Base-by-base conservation (phyloP, 2,113 vertebrate species). In the Melanotaenia duboulayi region DNA sequence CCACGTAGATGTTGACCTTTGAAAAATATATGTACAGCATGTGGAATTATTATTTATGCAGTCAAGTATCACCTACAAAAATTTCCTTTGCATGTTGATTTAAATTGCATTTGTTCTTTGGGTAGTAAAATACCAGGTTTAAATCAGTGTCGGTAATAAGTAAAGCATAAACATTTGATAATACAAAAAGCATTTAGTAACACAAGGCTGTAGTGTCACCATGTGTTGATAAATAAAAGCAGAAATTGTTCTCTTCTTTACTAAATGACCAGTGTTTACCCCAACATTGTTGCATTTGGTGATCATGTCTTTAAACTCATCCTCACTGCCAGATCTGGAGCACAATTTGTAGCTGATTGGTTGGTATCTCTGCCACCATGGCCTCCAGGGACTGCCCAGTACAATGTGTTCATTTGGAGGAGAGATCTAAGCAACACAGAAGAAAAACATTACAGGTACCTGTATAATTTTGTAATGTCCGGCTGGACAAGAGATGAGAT, bases 281-380 rank as follows among this genome's bases (percentile, higher is more conserved):
- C 96, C 96, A 66, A 95, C 96, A 11, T 95, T 93, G 91, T 99
- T 98, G 90, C 97, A 98, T 54, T 96, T 93, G 19, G 90, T 93
- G 88, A 99, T 96, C 97, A 98, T 98, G 81, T 97, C 92, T 79
- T 59, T 93, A 74, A 99, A 95, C 62, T 97, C 95, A 2, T 79
- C 48, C 90, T 98, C 96, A 68, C 80, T 95, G 85, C 97, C 98
- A 78, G 97, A 99, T 50, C 96, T 92, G 20, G 96, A 94, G 78
- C 96, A 98, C 14, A 98, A 84, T 8, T 97, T 97, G 89, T 97
- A 98, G 90, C 97, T 90, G 74, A 96, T 37, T 40, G 97, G 97
- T 67, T 99, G 97, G 79, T 99, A 99, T 70, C 97, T 94, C 76
- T 98, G 94, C 93, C 93, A 98, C 98, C 97, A 98, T 0, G 97